Percentiles rank a stretch among this genome's conserved stretches.
These are phyloP conservation scores for Cladorhizidae sp. DNA, from an alignment of 37 sponge, comb jelly and placozoan genomes.

Conservation along the genomic window DNA sequence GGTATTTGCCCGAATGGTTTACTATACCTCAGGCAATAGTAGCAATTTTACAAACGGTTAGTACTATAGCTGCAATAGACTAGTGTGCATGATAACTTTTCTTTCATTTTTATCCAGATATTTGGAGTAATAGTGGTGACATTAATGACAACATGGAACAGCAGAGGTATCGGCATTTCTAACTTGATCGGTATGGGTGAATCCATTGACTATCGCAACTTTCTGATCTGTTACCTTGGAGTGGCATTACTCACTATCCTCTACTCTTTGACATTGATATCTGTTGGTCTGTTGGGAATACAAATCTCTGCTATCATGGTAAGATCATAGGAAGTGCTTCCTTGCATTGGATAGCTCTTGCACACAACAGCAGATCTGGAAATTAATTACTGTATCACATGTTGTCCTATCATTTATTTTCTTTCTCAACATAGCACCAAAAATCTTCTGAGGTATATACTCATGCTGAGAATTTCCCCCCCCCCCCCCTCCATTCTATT, in stretches of 20 bases:
- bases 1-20: slow-evolving; percentile 74
- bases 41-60: slow-evolving; percentile 46
- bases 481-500: no score
- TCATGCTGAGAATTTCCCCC: no score
- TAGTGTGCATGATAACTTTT: background rate
- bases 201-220: slow-evolving; percentile 14
- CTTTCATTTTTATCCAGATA: background rate
- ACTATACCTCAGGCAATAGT: slow-evolving; percentile 35
- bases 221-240: slow-evolving; percentile 25
- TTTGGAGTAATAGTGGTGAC: background rate
- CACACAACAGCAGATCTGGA: background rate
- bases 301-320: slow-evolving; percentile 44
- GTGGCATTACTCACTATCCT: slow-evolving; percentile 19
- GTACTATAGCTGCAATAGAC: background rate
- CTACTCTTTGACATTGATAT: slow-evolving; percentile 41
- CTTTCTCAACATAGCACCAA: no score
- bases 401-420: no score
- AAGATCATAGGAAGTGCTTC: background rate
- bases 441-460: no score
- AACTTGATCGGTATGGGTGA: background rate
- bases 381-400: no score
- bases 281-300: slow-evolving; percentile 46
- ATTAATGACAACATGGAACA: slow-evolving; percentile 42
- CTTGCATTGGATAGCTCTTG: background rate
- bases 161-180: slow-evolving; percentile 16